A percentile compares a stretch with the other conserved stretches of the same genome.
phyloP scores from a whole-genome alignment of 2,113 vertebrate genomes.

The Epinephelus lanceolatus region DNA sequence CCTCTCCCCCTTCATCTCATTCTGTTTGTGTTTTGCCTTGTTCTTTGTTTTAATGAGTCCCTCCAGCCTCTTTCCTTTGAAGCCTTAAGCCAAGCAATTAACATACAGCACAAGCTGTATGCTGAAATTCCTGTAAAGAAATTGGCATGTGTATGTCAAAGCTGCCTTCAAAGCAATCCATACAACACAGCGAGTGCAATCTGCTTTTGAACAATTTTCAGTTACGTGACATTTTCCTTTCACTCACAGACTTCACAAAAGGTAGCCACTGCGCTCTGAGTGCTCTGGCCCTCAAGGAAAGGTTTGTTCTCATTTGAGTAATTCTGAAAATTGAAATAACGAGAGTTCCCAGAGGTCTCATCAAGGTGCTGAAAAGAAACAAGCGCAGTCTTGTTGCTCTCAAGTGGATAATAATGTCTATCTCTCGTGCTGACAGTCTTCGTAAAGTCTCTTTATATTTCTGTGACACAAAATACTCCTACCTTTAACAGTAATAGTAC shows the following conservation, averaged over 20 bases:
- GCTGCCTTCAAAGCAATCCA: constrained; percentile 24
- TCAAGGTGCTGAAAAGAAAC: not conserved
- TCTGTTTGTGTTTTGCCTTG: constrained; percentile 21
- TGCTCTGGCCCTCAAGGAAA: not conserved
- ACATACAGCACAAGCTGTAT: constrained; percentile 6
- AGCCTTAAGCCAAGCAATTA: constrained; percentile 55
- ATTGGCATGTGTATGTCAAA: not conserved
- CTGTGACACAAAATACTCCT: not conserved
- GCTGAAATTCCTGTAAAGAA: constrained; percentile 15
- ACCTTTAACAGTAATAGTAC: no score
- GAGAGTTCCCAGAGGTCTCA: not conserved
- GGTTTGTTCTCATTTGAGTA: not conserved
- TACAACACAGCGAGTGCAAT: not conserved
- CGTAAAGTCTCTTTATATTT: not conserved
- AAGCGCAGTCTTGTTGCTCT: not conserved
- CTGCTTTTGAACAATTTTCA: constrained; percentile 14
- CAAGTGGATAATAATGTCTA: not conserved
- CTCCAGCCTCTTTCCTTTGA: constrained; percentile 23
- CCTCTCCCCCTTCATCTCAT: constrained; percentile 9
- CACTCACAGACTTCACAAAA: not conserved
- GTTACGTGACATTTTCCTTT: not conserved
- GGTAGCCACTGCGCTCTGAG: not conserved
- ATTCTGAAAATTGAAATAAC: not conserved
- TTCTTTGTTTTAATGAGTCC: constrained; percentile 45
- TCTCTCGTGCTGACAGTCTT: not conserved